These are phyloP conservation scores for Leptosomus discolor DNA, from an alignment of 2,113 vertebrate genomes.

Conservation along the genomic window DNA sequence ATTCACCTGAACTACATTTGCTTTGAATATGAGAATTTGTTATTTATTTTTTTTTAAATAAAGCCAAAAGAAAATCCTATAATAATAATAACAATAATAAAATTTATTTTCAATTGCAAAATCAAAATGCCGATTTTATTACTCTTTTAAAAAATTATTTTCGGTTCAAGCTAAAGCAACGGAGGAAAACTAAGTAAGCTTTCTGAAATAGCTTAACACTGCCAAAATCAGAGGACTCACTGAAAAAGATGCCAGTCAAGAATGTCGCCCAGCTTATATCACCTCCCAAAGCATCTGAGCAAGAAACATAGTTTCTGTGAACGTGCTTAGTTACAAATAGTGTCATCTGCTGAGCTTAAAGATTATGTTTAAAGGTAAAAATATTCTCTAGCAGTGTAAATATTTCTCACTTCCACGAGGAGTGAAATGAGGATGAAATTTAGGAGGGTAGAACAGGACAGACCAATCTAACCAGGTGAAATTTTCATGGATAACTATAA, in stretches of 20 bases:
- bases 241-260: background rate
- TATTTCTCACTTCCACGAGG: background rate
- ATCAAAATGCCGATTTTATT: background rate
- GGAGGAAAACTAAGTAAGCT: background rate
- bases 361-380: background rate
- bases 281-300: background rate
- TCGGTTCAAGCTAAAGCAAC: background rate
- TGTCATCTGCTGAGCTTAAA: background rate
- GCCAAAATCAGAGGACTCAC: background rate
- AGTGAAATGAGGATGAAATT: background rate
- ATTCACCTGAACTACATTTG: background rate
- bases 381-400: background rate
- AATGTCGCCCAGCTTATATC: background rate
- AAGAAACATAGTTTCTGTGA: background rate
- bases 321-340: background rate
- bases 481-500: background rate
- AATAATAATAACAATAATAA: background rate
- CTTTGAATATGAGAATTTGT: background rate
- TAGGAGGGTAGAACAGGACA: background rate
- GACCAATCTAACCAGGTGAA: background rate
- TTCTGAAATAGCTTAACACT: background rate
- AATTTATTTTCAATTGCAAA: background rate
- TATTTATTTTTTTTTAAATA: background rate
- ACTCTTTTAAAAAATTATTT: background rate
- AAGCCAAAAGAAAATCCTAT: background rate